Percentiles rank a stretch among this genome's conserved stretches.
These are phyloP conservation scores for Fissipunctia ypsillon DNA, from an alignment of 2,888 invertebrate species.

Conservation along the genomic window DNA sequence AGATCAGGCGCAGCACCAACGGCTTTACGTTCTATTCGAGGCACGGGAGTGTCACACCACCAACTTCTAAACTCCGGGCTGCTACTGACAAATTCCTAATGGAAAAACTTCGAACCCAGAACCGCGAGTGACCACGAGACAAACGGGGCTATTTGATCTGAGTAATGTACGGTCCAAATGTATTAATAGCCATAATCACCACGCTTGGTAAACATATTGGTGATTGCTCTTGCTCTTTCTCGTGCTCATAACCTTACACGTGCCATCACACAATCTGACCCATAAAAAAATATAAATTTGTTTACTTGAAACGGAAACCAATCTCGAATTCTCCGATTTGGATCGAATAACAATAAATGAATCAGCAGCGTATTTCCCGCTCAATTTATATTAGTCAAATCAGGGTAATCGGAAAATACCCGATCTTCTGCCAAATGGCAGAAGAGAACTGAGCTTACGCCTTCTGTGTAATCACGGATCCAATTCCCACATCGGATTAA, in stretches of 20 bases:
- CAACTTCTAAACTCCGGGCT: neutral
- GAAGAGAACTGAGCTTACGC: slow-evolving; percentile 9
- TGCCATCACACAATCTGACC: neutral
- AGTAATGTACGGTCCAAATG: neutral
- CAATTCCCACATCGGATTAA: slow-evolving; percentile 21
- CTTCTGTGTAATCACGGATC: slow-evolving; percentile 27
- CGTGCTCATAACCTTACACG: neutral
- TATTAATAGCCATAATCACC: neutral
- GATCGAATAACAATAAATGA: slow-evolving; percentile 27
- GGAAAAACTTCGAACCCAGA: neutral
- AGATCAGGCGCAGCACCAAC: neutral
- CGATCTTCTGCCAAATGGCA: too few relatives aligned
- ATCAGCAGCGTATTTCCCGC: slow-evolving; percentile 27
- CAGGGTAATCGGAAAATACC: too few relatives aligned
- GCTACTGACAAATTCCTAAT: neutral
- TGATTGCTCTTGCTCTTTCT: neutral
- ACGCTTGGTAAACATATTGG: neutral
- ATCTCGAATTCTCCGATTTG: neutral
- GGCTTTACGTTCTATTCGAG: neutral
- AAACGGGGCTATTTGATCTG: neutral
- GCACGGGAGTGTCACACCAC: neutral
- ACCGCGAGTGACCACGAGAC: neutral
- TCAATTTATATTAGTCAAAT: too few relatives aligned
- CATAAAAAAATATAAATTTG: slow-evolving; percentile 10
- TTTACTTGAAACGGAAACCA: slow-evolving; percentile 28